These are phyloP conservation scores for Hormaphis cornu DNA, from an alignment of 1,140 invertebrate species.

Conservation along the genomic window DNA sequence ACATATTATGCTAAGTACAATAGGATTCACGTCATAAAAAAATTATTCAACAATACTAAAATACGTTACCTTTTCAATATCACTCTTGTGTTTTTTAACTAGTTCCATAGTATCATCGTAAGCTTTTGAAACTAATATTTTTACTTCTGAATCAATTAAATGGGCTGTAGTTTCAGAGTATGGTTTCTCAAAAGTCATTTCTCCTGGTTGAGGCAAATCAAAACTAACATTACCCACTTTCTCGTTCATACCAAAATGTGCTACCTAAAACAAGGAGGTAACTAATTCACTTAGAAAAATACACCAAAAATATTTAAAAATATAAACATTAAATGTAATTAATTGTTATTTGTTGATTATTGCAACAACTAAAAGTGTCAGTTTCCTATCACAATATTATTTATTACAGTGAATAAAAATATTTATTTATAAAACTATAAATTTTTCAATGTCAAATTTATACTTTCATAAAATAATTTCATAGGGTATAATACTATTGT, in stretches of 20 bases:
- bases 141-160: conserved; percentile 89
- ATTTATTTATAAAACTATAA: too few relatives aligned
- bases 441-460: too few relatives aligned
- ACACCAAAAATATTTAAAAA: background rate
- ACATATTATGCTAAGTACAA: background rate
- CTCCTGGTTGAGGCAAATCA: conserved; percentile 82
- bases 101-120: conserved; percentile 72
- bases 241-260: conserved; percentile 95
- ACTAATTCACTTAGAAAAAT: background rate
- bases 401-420: too few relatives aligned
- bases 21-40: background rate
- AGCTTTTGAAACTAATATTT: conserved; percentile 70
- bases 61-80: conserved; percentile 68
- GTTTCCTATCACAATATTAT: background rate
- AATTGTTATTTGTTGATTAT: background rate
- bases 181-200: conserved; percentile 91
- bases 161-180: conserved; percentile 97
- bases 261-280: conserved; percentile 50
- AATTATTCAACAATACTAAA: background rate
- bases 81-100: conserved; percentile 72
- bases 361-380: background rate
- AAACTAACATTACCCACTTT: conserved; percentile 97
- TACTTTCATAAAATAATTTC: too few relatives aligned
- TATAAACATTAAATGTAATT: background rate
- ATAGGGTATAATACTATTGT: too few relatives aligned